Base-by-base conservation (phyloP, 2,113 vertebrate species). In the Nannobrachium achirus region DNA sequence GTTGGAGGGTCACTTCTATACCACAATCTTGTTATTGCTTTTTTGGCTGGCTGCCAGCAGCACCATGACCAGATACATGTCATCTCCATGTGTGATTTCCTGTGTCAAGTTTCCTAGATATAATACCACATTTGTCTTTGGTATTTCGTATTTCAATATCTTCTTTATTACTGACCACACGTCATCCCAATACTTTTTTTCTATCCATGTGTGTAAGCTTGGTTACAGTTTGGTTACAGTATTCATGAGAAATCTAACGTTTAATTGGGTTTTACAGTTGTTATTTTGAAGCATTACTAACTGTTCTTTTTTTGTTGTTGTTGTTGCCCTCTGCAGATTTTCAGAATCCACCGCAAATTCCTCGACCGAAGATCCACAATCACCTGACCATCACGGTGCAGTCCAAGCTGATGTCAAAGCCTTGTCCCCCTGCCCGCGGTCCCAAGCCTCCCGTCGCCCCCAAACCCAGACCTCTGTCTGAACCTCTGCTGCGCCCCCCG, bases 401-500 rank as follows among this genome's bases (percentile, higher is more conserved):
- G 71, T 91, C 95, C 33, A 95, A 92, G 16, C 91, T 94, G 83
- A 93, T 93, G 88, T 90, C 94, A 83, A 93, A 86, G 67, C 86
- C 93, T 38, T 92, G 89, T 83, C 90, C 87, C 71, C 86, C 90
- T 81, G 86, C 91, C 20, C 90, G 92, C 86, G 94, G 94, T 58
- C 92, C 93, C 8, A 98, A 97, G 78, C 97, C 96, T 87, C 95
- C 95, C 49, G 93, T 97, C 0, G 94, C 95, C 67, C 96, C 95
- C 0, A 99, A 98, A 81, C 96, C 97, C 74, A 94, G 90, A 76
- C 80, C 94, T 61, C 84, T 89, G 5, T 51, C 82, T 73, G 85
- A 92, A 57, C 53, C 62, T 0, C 90, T 92, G 38, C 82, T 80
- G 56, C 91, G 86, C 71, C 82, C 73, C 39, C 69, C 83, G 48